phyloP scores from a whole-genome alignment of 2,113 vertebrate species.

The Alouatta palliata region DNA sequence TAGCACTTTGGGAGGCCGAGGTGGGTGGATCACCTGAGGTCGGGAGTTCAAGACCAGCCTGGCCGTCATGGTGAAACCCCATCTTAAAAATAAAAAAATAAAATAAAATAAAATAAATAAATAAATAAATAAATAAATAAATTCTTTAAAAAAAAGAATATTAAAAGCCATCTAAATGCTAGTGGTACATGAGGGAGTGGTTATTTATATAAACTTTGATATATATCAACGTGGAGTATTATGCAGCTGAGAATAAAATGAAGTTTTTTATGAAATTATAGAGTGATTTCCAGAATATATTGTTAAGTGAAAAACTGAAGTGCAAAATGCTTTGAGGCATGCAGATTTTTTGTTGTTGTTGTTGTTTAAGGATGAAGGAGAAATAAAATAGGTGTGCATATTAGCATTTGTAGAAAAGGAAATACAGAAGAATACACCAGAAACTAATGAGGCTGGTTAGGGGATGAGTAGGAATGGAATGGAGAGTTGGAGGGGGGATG shows the following conservation, averaged over 20 bases:
- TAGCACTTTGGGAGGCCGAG: too few relatives aligned
- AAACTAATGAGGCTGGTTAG: background rate
- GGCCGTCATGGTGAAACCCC: too few relatives aligned
- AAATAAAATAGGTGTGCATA: background rate
- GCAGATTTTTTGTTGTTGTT: background rate
- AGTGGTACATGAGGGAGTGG: background rate
- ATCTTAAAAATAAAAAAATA: too few relatives aligned
- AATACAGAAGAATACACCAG: background rate
- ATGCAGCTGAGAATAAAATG: background rate
- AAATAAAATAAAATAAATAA: too few relatives aligned
- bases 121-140: too few relatives aligned
- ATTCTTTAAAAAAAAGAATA: too few relatives aligned
- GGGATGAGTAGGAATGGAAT: background rate
- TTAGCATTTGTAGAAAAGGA: constrained; percentile 7
- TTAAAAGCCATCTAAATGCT: background rate
- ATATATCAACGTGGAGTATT: background rate
- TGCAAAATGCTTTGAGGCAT: background rate
- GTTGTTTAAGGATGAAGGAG: background rate
- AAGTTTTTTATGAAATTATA: background rate
- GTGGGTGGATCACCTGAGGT: too few relatives aligned
- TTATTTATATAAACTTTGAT: background rate
- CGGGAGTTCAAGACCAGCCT: too few relatives aligned
- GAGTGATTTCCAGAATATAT: background rate
- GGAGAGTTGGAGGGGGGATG: background rate
- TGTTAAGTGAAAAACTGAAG: background rate